phyloP scores from a whole-genome alignment of 2,888 invertebrate species.

The Acleris holmiana region DNA sequence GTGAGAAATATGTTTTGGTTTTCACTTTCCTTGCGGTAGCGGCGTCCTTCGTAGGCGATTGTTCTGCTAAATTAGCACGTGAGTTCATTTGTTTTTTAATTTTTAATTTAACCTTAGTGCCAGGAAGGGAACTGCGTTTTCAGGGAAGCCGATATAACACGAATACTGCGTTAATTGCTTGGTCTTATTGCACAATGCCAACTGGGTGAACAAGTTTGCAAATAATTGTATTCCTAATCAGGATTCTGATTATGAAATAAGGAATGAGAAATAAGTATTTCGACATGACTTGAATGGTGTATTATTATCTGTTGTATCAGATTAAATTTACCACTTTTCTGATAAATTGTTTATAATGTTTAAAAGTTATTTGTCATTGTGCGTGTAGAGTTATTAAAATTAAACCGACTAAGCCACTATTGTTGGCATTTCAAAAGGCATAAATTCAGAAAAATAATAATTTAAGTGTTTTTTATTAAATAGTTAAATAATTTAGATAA shows the following conservation, averaged over 20 bases:
- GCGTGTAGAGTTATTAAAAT: too few species aligned
- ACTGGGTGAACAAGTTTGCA: constrained; percentile 17
- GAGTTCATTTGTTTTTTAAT: constrained; percentile 56
- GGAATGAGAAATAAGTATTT: constrained; percentile 34
- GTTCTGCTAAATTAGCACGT: constrained; percentile 70
- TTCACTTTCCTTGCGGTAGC: constrained; percentile 56
- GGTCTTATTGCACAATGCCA: constrained; percentile 22
- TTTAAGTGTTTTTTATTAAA: too few species aligned
- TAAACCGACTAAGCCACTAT: too few species aligned
- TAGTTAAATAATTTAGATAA: too few species aligned
- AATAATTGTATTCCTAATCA: constrained; percentile 19
- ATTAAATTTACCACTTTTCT: background rate
- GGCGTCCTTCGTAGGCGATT: constrained; percentile 55
- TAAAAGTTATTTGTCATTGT: background rate
- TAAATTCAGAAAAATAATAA: too few species aligned
- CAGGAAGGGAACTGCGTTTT: constrained; percentile 32
- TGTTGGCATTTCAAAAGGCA: too few species aligned
- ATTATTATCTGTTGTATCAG: constrained; percentile 13
- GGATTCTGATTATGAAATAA: constrained; percentile 29
- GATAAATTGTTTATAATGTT: background rate
- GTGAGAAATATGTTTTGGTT: constrained; percentile 66
- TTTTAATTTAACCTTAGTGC: constrained; percentile 27
- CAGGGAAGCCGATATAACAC: constrained; percentile 29
- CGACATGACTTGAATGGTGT: constrained; percentile 28
- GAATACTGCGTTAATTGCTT: constrained; percentile 10